Percentiles rank a stretch among this genome's conserved stretches.
Conservation (phyloP, 2,888 invertebrate species). For the Drosophila nigricruria region DNA sequence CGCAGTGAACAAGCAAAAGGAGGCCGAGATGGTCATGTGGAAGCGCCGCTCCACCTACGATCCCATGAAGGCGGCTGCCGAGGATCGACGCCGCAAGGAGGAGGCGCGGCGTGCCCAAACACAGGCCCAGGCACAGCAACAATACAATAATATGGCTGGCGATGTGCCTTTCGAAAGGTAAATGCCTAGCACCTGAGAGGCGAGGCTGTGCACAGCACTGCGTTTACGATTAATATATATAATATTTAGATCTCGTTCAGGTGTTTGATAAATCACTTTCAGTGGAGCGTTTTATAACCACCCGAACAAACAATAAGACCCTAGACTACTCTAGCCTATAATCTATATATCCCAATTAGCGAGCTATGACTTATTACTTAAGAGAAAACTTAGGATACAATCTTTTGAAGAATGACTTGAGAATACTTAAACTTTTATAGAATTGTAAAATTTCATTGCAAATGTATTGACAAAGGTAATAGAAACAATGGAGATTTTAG, state of each 20-base stretch:
- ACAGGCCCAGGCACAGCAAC: slow-evolving; percentile 64
- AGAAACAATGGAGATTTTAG: neutral
- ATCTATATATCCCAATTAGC: neutral
- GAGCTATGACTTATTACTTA: neutral
- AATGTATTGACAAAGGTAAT: neutral
- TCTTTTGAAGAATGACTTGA: neutral
- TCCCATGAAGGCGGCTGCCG: slow-evolving; percentile 96
- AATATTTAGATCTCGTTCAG: slow-evolving; percentile 32
- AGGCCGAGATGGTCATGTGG: slow-evolving; percentile 97
- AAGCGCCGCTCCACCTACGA: slow-evolving; percentile 97
- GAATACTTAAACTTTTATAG: neutral
- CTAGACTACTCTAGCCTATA: neutral
- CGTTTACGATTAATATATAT: slow-evolving; percentile 9
- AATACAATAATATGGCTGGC: slow-evolving; percentile 59
- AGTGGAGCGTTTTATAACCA: neutral
- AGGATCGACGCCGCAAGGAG: slow-evolving; percentile 90
- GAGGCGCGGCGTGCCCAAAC: slow-evolving; percentile 85
- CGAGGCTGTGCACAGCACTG: neutral
- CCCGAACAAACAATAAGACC: neutral
- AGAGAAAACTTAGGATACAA: neutral
- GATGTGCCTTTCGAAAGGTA: slow-evolving; percentile 82
- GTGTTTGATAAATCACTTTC: slow-evolving; percentile 9
- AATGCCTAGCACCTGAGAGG: slow-evolving; percentile 30
- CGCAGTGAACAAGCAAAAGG: slow-evolving; percentile 88
- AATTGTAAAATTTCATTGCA: neutral